A percentile compares a stretch with the other conserved stretches of the same genome.
Conservation (phyloP, 2,888 invertebrate species). For the Cosmia trapezina region DNA sequence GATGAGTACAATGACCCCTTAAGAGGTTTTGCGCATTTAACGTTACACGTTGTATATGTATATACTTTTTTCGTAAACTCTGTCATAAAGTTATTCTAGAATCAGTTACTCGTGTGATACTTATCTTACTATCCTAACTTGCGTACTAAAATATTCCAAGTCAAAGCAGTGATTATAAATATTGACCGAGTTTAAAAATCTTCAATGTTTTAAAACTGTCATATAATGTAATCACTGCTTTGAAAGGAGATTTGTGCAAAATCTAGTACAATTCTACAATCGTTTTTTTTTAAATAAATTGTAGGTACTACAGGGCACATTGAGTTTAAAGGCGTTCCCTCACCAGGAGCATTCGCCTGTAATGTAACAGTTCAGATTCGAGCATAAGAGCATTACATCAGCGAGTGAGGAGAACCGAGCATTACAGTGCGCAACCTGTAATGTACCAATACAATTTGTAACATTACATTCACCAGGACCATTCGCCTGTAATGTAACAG, state of each 20-base stretch:
- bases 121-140: conserved; percentile 25
- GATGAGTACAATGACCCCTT: no score
- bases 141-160: background rate
- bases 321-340: background rate
- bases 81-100: background rate
- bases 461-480: no score
- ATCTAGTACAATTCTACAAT: background rate
- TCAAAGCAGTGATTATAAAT: conserved; percentile 22
- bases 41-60: no score
- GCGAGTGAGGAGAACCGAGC: no score
- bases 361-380: no score
- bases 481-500: no score
- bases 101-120: background rate
- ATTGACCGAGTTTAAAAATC: background rate
- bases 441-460: no score
- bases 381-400: no score
- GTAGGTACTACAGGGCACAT: background rate
- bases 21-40: no score
- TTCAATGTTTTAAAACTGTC: background rate
- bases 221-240: conserved; percentile 21
- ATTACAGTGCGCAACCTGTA: no score
- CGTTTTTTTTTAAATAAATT: background rate
- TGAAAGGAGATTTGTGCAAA: conserved; percentile 15
- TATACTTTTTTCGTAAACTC: no score
- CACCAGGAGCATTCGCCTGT: no score